A percentile compares a stretch with the other conserved stretches of the same genome.
These are phyloP conservation scores for Oryzias celebensis DNA, from an alignment of 2,113 vertebrate species.

Conservation along the genomic window DNA sequence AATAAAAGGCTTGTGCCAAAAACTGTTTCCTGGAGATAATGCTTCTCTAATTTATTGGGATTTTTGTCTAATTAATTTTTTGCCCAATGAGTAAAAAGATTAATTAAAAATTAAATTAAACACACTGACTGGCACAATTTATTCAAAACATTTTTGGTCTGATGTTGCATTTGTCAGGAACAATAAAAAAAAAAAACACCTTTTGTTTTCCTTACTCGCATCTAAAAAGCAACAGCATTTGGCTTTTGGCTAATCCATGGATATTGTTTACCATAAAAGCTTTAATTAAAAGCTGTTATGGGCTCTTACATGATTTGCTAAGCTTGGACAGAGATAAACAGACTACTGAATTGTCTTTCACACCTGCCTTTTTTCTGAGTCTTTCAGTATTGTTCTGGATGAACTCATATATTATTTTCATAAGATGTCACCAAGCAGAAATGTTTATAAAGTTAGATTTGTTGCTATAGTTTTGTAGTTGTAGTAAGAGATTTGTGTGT, in stretches of 20 bases:
- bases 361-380: background rate
- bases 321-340: background rate
- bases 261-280: background rate
- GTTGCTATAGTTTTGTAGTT: no score
- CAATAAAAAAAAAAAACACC: slow-evolving; percentile 25
- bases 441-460: background rate
- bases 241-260: background rate
- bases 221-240: slow-evolving; percentile 21
- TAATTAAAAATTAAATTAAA: no score
- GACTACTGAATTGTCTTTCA: background rate
- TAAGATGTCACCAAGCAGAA: slow-evolving; percentile 1
- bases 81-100: no score
- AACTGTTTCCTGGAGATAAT: no score
- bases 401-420: background rate
- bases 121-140: background rate
- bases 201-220: slow-evolving; percentile 14
- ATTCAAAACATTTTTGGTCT: slow-evolving; percentile 7
- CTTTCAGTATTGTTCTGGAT: background rate
- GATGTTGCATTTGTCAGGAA: background rate
- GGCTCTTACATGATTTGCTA: background rate
- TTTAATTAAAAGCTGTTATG: background rate
- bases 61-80: no score
- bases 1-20: no score
- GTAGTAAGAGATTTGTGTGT: no score
- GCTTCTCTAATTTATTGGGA: no score